phyloP scores from a whole-genome alignment of 2,888 invertebrate species.

The Aromia moschata region DNA sequence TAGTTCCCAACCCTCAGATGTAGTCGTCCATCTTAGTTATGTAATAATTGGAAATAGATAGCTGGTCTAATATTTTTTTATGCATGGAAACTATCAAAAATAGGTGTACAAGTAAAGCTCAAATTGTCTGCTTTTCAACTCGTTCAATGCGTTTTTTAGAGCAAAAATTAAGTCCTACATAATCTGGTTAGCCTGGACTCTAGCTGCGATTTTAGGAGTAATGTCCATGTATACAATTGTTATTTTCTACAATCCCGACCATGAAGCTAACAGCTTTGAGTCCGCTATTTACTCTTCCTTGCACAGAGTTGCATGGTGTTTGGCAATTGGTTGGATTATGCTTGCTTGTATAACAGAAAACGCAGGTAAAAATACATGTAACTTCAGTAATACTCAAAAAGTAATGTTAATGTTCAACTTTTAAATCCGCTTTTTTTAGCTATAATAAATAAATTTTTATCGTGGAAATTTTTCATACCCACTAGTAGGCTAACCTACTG shows the following conservation, averaged over 20 bases:
- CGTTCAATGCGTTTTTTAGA: conserved; percentile 49
- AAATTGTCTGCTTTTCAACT: neutral
- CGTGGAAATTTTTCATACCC: conserved; percentile 72
- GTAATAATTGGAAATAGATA: too few species aligned
- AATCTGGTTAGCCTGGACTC: conserved; percentile 51
- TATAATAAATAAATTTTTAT: conserved; percentile 66
- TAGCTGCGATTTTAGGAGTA: conserved; percentile 62
- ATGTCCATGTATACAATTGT: conserved; percentile 71
- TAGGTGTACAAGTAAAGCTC: neutral
- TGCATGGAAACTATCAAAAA: too few species aligned
- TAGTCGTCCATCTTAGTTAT: too few species aligned
- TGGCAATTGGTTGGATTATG: conserved; percentile 74
- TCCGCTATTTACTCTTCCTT: conserved; percentile 73
- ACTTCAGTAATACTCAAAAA: neutral
- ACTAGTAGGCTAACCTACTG: conserved; percentile 77
- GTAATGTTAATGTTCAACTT: neutral
- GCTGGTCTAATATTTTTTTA: too few species aligned
- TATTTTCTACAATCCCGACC: conserved; percentile 72
- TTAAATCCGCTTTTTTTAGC: conserved; percentile 62
- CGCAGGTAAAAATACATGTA: conserved; percentile 64
- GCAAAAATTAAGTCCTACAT: conserved; percentile 50
- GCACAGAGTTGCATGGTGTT: conserved; percentile 75
- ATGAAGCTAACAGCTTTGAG: conserved; percentile 68
- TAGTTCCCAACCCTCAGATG: too few species aligned
- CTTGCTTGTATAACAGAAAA: conserved; percentile 74